Evolutionary conservation across 2,797 vertebrate species (phyloP), one percentile per base, ranked within the genome.

Genomic region (Cottoperca gobio): DNA sequence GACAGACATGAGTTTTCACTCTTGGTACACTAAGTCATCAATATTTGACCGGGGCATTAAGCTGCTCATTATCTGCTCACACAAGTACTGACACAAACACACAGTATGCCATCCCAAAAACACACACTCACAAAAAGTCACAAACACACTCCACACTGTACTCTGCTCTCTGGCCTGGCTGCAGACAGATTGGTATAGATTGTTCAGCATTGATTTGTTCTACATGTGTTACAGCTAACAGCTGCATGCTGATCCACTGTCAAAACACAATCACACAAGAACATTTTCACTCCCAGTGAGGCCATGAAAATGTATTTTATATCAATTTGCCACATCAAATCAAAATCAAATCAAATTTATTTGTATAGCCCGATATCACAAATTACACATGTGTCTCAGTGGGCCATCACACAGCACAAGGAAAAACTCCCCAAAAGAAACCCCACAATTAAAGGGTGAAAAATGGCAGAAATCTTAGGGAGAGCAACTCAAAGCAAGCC

Each of bases 121-220:
- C 28, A 68, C 54, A 64, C 55, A 65, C 48, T 21, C 6, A 8
- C 28, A 37, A 24, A 8, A n/a, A 65, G 9, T 40, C 3, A 43
- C 55, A 67, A 12, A 52, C 35, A 24, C 52, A 55, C 6, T 10
- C 37, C 24, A 57, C 24, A 16, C 55, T 54, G 54, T 24, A 2
- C 31, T 48, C 10, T 59, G 58, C 53, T 68, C 39, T 79, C 40
- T 48, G 69, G 53, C 54, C 26, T 13, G 11, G n/a, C 75, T 49
- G 68, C 40, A 73, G 60, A 76, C 52, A 52, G 60, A 70, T 31
- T 65, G 23, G 55, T 83, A 24, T 83, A 35, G 76, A 86, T 88
- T 49, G 66, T 37, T 37, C 19, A 49, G 40, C 35, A 90, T 87
- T 82, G 89, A 91, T 90, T 88, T 88, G 86, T 70, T 83, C 86